Conservation (phyloP, 2,888 invertebrate species). For the Pollenia angustigena region DNA sequence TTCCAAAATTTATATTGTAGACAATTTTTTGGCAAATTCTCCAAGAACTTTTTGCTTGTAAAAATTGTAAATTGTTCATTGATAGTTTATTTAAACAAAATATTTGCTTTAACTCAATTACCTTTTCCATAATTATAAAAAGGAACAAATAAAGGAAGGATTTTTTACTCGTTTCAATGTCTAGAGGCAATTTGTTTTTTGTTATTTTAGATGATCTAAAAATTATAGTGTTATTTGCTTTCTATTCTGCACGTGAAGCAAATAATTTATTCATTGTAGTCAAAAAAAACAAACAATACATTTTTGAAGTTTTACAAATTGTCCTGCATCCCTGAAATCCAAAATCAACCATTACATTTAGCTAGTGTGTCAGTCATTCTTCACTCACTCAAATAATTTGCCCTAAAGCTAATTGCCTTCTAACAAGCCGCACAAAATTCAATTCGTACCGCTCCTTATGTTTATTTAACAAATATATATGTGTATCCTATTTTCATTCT, state of each 20-base stretch:
- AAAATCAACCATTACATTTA: conserved; percentile 29
- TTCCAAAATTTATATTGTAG: too few species aligned
- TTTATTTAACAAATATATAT: conserved; percentile 56
- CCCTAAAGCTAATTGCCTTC: conserved; percentile 82
- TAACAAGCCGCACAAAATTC: conserved; percentile 82
- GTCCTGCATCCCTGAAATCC: conserved; percentile 62
- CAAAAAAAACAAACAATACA: conserved; percentile 47
- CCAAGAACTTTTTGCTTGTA: background rate
- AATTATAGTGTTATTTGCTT: conserved; percentile 41
- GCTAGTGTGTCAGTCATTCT: conserved; percentile 46
- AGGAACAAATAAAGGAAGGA: conserved; percentile 8
- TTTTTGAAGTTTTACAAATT: conserved; percentile 4
- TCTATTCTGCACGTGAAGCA: conserved; percentile 57
- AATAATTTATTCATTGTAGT: conserved; percentile 72
- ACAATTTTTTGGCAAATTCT: background rate
- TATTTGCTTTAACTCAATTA: conserved; percentile 62
- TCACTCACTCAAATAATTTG: conserved; percentile 74
- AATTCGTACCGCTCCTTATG: conserved; percentile 80
- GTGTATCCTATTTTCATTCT: conserved; percentile 51
- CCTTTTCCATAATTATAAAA: conserved; percentile 28
- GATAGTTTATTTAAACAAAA: conserved; percentile 43
- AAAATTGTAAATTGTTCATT: background rate
- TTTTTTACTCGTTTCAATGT: conserved; percentile 4
- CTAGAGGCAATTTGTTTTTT: conserved; percentile 63
- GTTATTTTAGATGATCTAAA: conserved; percentile 50